Evolutionary conservation across 2,888 invertebrate species (phyloP).

Genomic region (Apantesis nais): DNA sequence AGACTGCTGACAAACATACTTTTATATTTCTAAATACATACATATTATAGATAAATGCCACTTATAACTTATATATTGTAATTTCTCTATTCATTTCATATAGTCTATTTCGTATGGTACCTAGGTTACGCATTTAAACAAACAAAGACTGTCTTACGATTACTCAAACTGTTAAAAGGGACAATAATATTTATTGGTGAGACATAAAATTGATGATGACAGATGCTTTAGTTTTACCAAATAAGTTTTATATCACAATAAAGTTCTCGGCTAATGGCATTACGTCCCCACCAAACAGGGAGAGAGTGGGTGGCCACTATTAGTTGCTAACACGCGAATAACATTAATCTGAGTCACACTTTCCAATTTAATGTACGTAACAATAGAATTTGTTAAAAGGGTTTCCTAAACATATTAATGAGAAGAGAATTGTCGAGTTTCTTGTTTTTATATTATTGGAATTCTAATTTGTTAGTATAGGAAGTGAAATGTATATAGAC

Average conservation of each 20-base stretch:
- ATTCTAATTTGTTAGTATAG: too few relatives aligned
- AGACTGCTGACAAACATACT: too few relatives aligned
- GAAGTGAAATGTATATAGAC: too few relatives aligned
- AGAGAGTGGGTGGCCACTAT: constrained; percentile 33
- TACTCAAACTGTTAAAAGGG: background rate
- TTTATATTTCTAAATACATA: too few relatives aligned
- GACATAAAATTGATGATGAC: constrained; percentile 13
- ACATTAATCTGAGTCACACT: constrained; percentile 50
- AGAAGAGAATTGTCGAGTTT: background rate
- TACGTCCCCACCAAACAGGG: constrained; percentile 17
- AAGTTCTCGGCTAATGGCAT: constrained; percentile 7
- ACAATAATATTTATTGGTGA: background rate
- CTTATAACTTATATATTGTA: too few relatives aligned
- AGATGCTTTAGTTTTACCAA: constrained; percentile 13
- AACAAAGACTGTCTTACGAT: background rate
- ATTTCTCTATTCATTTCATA: too few relatives aligned
- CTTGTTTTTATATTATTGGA: background rate
- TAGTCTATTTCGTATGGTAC: too few relatives aligned
- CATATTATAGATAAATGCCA: too few relatives aligned
- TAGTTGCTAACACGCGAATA: constrained; percentile 30
- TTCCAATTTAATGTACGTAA: constrained; percentile 36
- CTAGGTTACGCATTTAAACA: too few relatives aligned
- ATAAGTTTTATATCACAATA: constrained; percentile 8
- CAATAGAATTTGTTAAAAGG: constrained; percentile 24
- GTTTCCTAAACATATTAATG: constrained; percentile 29